Percentiles rank a stretch among this genome's conserved stretches.
Evolutionary conservation across 2,797 vertebrate species (phyloP).

Genomic region (Gadopsis bispinosus): DNA sequence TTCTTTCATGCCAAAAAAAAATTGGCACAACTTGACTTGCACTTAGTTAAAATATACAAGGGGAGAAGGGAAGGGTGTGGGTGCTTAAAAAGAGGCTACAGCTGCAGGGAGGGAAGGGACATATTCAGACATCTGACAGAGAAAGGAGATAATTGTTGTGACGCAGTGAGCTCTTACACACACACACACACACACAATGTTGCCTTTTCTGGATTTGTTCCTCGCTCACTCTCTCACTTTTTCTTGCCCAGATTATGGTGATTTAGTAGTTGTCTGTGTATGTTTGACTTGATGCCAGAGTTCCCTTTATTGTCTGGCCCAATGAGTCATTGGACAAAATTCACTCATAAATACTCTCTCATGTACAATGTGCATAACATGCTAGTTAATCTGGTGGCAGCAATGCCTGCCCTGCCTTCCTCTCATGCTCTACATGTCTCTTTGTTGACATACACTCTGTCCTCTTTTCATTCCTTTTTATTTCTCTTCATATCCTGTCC

Average conservation of each 20-base stretch:
- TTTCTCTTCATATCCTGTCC: not conserved
- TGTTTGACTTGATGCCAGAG: conserved; percentile 65
- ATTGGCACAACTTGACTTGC: conserved; percentile 38
- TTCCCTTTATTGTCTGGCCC: conserved; percentile 69
- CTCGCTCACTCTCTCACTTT: conserved; percentile 11
- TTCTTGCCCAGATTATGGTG: conserved; percentile 60
- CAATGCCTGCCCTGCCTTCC: not conserved
- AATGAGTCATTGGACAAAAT: conserved; percentile 61
- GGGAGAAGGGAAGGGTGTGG: conserved; percentile 55
- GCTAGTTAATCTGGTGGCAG: conserved; percentile 21
- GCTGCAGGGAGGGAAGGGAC: conserved; percentile 69
- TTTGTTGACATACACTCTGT: not conserved
- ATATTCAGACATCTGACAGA: conserved; percentile 61
- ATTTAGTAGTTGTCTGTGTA: conserved; percentile 67
- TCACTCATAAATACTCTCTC: conserved; percentile 37
- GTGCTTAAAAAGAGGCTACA: conserved; percentile 61
- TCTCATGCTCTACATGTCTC: not conserved
- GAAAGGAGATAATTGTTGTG: conserved; percentile 64
- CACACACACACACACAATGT: conserved; percentile 27
- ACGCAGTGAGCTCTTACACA: conserved; percentile 44
- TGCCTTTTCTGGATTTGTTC: conserved; percentile 50
- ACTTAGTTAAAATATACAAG: conserved; percentile 47
- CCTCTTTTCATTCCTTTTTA: not conserved
- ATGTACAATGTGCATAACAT: conserved; percentile 34
- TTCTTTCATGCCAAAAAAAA: conserved; percentile 47